Evolutionary conservation across 2,888 invertebrate species (phyloP), one percentile per base, ranked within the genome.

Genomic region (Plusia festucae): DNA sequence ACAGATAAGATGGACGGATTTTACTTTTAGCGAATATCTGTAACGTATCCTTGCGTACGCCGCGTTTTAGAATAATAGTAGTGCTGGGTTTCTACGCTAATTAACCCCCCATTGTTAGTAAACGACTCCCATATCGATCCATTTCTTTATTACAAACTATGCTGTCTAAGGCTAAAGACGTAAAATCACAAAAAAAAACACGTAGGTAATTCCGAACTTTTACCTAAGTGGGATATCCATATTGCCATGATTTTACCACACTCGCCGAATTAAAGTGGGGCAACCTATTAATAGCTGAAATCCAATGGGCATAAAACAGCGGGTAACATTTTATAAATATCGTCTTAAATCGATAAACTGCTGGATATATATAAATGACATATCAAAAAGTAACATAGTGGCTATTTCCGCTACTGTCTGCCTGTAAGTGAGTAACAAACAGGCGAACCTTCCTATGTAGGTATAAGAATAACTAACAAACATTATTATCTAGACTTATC

Each of bases 301-400:
- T 20, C 46, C 18, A 49, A 8, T 49, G 9, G 46, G 18, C 46
- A 20, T 49, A 49, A 49, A 49, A 16, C 2, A 20, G 46, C 20
- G 7, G 20, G 46, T 49, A 49, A 7, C 20, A 46, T 20, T 49
- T 49, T 49, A 49, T 49, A 49, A 49, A 49, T 49, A 49, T 49
- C 46, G 46, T 20, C 46, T 8, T n/a, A 20, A 49, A 49, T 49
- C 46, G 46, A 49, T 49, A 18, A 46, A 49, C 9, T 49, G 46
- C 18, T 20, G n/a, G 40, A 0, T 5, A 40, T 40, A n/a, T n/a
- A 9, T n/a, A n/a, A n/a, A n/a, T n/a, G n/a, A n/a, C n/a, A n/a
- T n/a, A n/a, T 9, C 4, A 9, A 20, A 13, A 20, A 20, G 11
- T 11, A 11, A 49, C 16, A 49, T 49, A 49, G 3, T 18, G 11